These are phyloP conservation scores for Macrochelys suwanniensis DNA, from an alignment of 2,797 vertebrate species.

Conservation along the genomic window DNA sequence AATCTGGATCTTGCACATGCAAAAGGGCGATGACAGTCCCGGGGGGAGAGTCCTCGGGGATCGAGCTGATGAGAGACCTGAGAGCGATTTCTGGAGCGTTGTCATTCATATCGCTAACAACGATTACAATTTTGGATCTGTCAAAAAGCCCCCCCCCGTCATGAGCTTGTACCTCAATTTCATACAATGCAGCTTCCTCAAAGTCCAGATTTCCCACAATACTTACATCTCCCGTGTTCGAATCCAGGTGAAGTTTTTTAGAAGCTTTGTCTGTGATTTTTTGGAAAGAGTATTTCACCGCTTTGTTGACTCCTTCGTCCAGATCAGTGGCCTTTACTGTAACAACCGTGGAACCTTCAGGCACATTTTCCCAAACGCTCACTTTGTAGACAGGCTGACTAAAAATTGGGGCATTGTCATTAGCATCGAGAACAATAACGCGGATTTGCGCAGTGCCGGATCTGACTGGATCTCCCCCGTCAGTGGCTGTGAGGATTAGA, in stretches of 20 bases:
- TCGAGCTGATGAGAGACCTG: constrained; percentile 57
- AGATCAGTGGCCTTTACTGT: constrained; percentile 77
- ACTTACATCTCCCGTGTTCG: constrained; percentile 63
- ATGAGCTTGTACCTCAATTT: not conserved
- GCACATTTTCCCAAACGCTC: constrained; percentile 73
- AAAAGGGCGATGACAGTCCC: constrained; percentile 60
- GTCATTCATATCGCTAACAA: not conserved
- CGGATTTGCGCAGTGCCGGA: constrained; percentile 71
- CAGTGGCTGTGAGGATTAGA: constrained; percentile 76
- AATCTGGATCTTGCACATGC: constrained; percentile 73
- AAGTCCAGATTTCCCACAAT: constrained; percentile 78
- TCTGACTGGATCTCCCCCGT: constrained; percentile 74
- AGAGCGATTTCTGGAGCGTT: not conserved
- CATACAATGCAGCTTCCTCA: not conserved
- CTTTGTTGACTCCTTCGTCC: constrained; percentile 83
- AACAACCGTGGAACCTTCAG: constrained; percentile 64
- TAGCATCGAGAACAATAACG: constrained; percentile 73
- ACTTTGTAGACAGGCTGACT: constrained; percentile 74
- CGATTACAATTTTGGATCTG: not conserved
- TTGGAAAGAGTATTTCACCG: constrained; percentile 83
- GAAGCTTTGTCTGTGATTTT: constrained; percentile 69
- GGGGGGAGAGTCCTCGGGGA: constrained; percentile 53
- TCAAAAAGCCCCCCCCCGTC: not conserved
- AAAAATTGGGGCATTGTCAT: constrained; percentile 53
- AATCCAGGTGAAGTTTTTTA: constrained; percentile 60